A percentile compares a stretch with the other conserved stretches of the same genome.
phyloP scores from a whole-genome alignment of 2,113 vertebrate genomes.

The Siniperca chuatsi region DNA sequence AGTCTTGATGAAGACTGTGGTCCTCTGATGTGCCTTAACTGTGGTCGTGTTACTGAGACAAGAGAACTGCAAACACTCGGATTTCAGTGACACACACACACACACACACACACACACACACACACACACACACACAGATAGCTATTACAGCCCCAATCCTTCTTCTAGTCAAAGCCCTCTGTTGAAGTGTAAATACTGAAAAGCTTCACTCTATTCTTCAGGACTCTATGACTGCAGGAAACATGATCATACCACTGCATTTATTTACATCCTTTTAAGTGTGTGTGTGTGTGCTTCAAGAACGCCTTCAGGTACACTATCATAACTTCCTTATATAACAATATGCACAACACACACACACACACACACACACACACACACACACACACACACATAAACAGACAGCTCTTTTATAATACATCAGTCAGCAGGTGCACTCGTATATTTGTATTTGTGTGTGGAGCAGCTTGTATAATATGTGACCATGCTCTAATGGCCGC shows the following conservation, averaged over 20 bases:
- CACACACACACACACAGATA: conserved; percentile 5
- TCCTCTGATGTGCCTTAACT: conserved; percentile 3
- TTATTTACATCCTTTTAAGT: conserved; percentile 31
- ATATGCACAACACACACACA: background rate
- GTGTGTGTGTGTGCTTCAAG: background rate
- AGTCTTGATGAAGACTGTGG: conserved; percentile 37
- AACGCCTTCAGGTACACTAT: background rate
- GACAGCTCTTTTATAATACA: background rate
- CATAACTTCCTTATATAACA: conserved; percentile 32
- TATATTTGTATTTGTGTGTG: conserved; percentile 5
- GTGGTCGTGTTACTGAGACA: conserved; percentile 38
- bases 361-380: no score
- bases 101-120: conserved; percentile 3
- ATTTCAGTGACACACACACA: conserved; percentile 27
- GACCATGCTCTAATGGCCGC: conserved; percentile 23
- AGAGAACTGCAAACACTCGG: background rate
- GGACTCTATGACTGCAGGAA: background rate
- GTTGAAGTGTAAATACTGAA: conserved; percentile 21
- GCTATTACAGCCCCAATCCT: background rate
- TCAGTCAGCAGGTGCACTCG: conserved; percentile 39
- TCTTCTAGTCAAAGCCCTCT: conserved; percentile 24
- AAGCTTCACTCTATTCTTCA: conserved; percentile 21
- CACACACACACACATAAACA: background rate
- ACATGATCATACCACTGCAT: background rate
- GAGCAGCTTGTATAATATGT: background rate